Evolutionary conservation across 2,888 invertebrate species (phyloP).

Genomic region (Seira ritae): DNA sequence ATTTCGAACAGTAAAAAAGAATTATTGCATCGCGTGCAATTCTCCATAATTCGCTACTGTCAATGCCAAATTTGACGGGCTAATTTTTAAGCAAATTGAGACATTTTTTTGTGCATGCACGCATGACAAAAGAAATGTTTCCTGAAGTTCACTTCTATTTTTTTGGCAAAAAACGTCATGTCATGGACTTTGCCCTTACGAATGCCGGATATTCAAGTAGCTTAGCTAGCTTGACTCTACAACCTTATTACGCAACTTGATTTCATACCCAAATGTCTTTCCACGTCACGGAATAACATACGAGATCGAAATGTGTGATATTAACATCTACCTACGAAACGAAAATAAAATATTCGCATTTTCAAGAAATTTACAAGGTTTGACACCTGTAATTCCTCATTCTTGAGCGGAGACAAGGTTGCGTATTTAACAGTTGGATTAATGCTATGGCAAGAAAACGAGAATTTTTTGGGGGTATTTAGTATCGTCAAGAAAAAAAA

Average conservation of each 20-base stretch:
- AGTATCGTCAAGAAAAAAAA: slow-evolving; percentile 7
- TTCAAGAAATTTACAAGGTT: slow-evolving; percentile 35
- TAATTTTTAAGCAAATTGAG: neutral
- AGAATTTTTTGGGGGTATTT: no score
- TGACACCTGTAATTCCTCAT: slow-evolving; percentile 52
- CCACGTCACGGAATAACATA: neutral
- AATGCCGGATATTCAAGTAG: no score
- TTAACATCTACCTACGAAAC: no score
- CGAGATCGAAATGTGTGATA: neutral
- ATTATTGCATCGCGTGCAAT: no score
- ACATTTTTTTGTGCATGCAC: neutral
- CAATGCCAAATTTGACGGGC: neutral
- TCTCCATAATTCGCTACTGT: neutral
- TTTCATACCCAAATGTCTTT: neutral
- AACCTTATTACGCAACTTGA: neutral
- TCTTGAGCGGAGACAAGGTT: slow-evolving; percentile 26
- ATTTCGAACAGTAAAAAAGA: no score
- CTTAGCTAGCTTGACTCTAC: no score
- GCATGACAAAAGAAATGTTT: slow-evolving; percentile 5
- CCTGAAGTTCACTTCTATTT: neutral
- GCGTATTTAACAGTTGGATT: neutral
- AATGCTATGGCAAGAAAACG: no score
- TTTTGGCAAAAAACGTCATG: no score
- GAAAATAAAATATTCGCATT: neutral
- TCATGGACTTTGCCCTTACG: no score